Evolutionary conservation across 2,113 vertebrate species (phyloP), one percentile per base, ranked within the genome.

Genomic region (Calidris pygmaea): DNA sequence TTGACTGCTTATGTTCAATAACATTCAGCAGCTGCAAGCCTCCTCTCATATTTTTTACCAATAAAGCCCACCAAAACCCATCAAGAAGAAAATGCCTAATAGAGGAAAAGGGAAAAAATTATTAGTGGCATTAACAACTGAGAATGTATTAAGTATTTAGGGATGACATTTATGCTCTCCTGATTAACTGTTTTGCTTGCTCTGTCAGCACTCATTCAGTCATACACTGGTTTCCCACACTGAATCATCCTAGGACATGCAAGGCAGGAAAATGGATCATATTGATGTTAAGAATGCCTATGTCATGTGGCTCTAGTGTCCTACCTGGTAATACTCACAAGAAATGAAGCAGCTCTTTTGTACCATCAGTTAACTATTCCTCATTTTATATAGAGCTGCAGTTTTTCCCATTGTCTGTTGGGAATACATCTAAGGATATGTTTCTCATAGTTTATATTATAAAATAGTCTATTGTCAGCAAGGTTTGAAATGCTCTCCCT

Each of bases 111-210:
- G 81, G 74, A 87, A 39, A 65, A 78, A 93, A 90, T 84, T n/a
- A 77, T 75, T 70, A 85, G 63, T 66, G 73, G 43, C 66, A 65
- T 73, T 95, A 90, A 56, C 10, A 6, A 47, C 80, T 66, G 87
- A 82, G 77, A 78, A 52, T 70, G 34, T 83, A 86, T 95, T 89
- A 93, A 91, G 56, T 93, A 94, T 88, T 95, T 90, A 96, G 94
- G 82, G 58, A 45, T 96, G 91, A 88, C 65, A 85, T 92, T 94
- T 94, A 68, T 89, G 63, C 11, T 89, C 32, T 60, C 50, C 76
- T 96, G 91, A 93, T 95, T 89, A 95, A 77, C 63, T 62, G 19
- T 47, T 72, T 63, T 70, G 8, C 23, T 87, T 90, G 65, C 20
- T 90, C 37, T 85, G 24, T 62, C 55, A 60, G 53, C 39, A 15